Evolutionary conservation across 1,140 invertebrate genomes (phyloP).

Genomic region (Neodiprion pinetum): DNA sequence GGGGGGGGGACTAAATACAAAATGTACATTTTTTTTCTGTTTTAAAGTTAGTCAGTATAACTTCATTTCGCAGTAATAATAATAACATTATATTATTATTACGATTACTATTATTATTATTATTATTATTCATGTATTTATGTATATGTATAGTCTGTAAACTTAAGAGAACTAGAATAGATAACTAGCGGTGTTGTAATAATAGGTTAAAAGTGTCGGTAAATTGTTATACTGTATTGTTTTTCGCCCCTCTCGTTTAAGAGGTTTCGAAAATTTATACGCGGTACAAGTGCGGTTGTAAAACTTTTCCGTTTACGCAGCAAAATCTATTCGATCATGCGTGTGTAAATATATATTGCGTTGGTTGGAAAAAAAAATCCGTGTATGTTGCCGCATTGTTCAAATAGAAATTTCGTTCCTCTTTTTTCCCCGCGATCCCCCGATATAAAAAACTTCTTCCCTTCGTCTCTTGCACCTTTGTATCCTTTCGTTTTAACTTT

Average conservation of each 20-base stretch:
- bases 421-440: too few species aligned
- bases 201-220: neutral
- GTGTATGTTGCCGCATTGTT: too few species aligned
- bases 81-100: neutral
- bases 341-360: too few species aligned
- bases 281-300: neutral
- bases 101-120: conserved; percentile 12
- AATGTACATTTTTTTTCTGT: conserved; percentile 57
- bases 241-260: neutral
- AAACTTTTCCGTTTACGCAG: too few species aligned
- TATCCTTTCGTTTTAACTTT: too few species aligned
- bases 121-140: conserved; percentile 40
- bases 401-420: too few species aligned
- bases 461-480: too few species aligned
- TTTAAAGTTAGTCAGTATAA: conserved; percentile 58
- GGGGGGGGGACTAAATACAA: conserved; percentile 56
- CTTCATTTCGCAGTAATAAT: conserved; percentile 45
- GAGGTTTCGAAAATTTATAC: neutral
- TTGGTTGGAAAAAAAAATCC: too few species aligned
- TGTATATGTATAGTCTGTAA: conserved; percentile 21
- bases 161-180: conserved; percentile 54
- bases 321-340: too few species aligned
- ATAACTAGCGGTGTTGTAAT: conserved; percentile 31
- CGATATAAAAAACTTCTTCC: too few species aligned
- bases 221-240: neutral